Evolutionary conservation across 2,888 invertebrate species (phyloP).

Genomic region (Sphecodes monilicornis): DNA sequence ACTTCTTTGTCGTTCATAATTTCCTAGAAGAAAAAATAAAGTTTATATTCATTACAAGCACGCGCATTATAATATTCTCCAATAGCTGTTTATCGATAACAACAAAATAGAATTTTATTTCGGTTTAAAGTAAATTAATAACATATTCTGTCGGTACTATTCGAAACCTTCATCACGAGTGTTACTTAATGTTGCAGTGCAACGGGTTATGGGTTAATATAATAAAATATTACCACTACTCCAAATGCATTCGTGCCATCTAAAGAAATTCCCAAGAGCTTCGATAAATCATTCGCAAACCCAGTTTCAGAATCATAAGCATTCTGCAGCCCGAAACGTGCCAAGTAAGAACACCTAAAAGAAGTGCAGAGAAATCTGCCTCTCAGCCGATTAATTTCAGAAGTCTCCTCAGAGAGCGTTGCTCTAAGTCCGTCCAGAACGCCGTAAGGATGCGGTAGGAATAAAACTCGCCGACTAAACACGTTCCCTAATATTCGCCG

Average conservation of each 20-base stretch:
- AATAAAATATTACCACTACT: not conserved
- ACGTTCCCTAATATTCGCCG: not conserved
- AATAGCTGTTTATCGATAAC: no score
- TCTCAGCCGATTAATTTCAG: not conserved
- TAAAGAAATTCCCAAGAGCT: not conserved
- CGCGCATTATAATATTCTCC: no score
- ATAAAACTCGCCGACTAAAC: conserved; percentile 2
- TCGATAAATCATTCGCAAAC: not conserved
- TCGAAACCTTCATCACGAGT: no score
- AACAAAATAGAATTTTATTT: no score
- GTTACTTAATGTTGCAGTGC: no score
- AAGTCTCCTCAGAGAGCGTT: not conserved
- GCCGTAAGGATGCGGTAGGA: not conserved
- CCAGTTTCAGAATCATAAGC: not conserved
- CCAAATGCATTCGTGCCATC: not conserved
- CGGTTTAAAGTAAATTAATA: no score
- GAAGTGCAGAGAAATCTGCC: not conserved
- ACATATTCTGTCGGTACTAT: no score
- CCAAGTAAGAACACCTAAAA: not conserved
- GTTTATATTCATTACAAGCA: no score
- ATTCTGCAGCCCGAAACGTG: not conserved
- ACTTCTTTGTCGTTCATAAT: no score
- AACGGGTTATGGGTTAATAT: no score
- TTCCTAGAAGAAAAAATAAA: no score
- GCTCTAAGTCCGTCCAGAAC: not conserved